Evolutionary conservation across 2,888 invertebrate species (phyloP), one percentile per base, ranked within the genome.

Genomic region (Trissolcus brochymenae): DNA sequence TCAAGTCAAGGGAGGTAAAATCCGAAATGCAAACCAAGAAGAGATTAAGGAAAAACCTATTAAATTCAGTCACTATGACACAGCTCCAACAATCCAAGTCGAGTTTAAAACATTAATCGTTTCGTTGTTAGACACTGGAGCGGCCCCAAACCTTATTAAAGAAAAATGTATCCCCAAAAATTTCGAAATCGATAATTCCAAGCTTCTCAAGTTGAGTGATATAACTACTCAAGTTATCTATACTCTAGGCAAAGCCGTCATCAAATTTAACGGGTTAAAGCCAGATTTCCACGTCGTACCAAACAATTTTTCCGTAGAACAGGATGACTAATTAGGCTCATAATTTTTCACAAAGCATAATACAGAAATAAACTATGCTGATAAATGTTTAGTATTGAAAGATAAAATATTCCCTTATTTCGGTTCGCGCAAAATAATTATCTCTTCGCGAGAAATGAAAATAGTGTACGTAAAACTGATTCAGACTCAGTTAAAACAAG

Each of bases 221-320:
- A 46, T 60, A 6, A 29, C 60, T 1, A 0, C 2, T n/a, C 7
- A 49, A 25, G 3, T 11, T 14, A 16, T 60, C 1, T 49, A 49
- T 29, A 60, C 60, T 0, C 11, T 60, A 29, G 60, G 60, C 16
- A 29, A 29, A 29, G 43, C 19, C 6, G 41, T 19, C 16, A 9
- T 57, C 40, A 40, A 40, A 14, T 40, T 57, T 1, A 7, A 41
- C 11, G 43, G 43, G 9, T 17, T 6, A 3, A 11, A 41, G 1
- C 16, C 43, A 2, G 19, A 41, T 41, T 57, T 57, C 14, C 56
- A 57, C 13, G n/a, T 57, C 7, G 41, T 57, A 7, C 56, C 56
- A 1, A 11, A 57, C 17, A 14, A 57, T 17, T 57, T 57, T 11
- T 17, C 17, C 9, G 13, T 57, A 17, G 17, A 19, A 11, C 56